Conservation (phyloP, 1,140 invertebrate species). For the Episyrphus balteatus region DNA sequence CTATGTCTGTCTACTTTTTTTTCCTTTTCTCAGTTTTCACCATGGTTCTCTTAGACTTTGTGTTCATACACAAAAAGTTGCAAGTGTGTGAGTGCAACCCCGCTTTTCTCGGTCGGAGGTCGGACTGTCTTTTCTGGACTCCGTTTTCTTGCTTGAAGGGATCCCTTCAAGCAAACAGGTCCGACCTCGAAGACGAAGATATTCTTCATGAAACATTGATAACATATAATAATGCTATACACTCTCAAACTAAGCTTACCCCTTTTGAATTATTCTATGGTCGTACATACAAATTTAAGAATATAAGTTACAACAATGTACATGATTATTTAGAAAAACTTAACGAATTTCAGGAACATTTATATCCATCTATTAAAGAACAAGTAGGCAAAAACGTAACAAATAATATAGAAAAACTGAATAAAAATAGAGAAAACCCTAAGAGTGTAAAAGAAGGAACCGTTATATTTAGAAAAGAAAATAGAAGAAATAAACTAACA, state of each 20-base stretch:
- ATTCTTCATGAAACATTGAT: slow-evolving; percentile 3
- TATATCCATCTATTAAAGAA: slow-evolving; percentile 1
- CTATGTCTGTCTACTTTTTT: too few species aligned
- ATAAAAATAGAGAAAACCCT: background rate
- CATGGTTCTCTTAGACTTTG: too few species aligned
- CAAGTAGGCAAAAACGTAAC: background rate
- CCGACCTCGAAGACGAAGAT: too few species aligned
- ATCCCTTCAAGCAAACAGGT: too few species aligned
- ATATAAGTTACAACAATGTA: slow-evolving; percentile 1
- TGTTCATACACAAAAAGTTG: too few species aligned
- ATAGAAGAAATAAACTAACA: slow-evolving; percentile 5
- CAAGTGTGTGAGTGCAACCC: too few species aligned
- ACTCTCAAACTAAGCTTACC: slow-evolving; percentile 3
- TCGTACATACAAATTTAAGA: slow-evolving; percentile 4
- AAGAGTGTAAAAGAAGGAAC: background rate
- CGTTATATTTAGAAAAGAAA: slow-evolving; percentile 3
- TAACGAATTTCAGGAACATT: slow-evolving; percentile 1
- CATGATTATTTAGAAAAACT: slow-evolving; percentile 7
- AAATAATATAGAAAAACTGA: background rate
- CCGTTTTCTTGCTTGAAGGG: too few species aligned
- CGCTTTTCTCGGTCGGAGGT: too few species aligned
- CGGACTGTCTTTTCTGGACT: too few species aligned
- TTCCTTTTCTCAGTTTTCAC: too few species aligned
- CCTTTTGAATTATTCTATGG: slow-evolving; percentile 6
- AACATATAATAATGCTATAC: slow-evolving; percentile 4